Base-by-base conservation (phyloP, 2,797 vertebrate genomes). In the Sphaeramia orbicularis region DNA sequence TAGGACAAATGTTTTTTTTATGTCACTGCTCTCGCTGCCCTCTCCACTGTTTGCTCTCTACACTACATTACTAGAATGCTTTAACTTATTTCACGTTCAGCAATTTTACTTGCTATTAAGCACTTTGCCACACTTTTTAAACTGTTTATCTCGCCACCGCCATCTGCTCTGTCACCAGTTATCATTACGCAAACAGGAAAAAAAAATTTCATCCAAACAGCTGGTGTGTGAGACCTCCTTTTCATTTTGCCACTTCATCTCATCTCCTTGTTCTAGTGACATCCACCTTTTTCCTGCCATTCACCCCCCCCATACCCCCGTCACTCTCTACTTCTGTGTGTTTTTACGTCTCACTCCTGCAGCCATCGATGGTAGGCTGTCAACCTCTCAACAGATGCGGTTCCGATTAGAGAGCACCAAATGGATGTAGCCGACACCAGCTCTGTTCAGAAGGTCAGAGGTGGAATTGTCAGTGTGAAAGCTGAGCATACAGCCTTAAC, bases 81-180 rank as follows among this genome's bases (percentile, higher is more conserved):
- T 74, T 66, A 65, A 74, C 80, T 74, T 71, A 62, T 50, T 42
- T 37, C 43, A 81, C 27, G 75, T 76, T 87, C 65, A 82, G 70
- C 76, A 73, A 65, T 82, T 84, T 80, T 53, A 71, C 59, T 65
- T 41, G 35, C 64, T 18, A 71, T 80, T 71, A 76, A 62, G 68
- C 67, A 78, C 63, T 81, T 83, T 65, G 40, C 57, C 59, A 50
- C 61, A 80, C 65, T 82, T 84, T 81, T 80, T 67, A 53, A 79
- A 82, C 47, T 66, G 71, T 84, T 78, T 73, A 78, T 89, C 74
- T 83, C 75, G 53, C 48, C 65, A 48, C 44, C 9, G 4, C 80
- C 85, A 89, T 89, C 89, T 89, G 84, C 62, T 88, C 60, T 37
- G 76, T 75, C 78, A 72, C 72, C 74, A 74, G 45, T 68, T 74